Evolutionary conservation across 2,888 invertebrate genomes (phyloP).

Genomic region (Disparrhopalites patrizii): DNA sequence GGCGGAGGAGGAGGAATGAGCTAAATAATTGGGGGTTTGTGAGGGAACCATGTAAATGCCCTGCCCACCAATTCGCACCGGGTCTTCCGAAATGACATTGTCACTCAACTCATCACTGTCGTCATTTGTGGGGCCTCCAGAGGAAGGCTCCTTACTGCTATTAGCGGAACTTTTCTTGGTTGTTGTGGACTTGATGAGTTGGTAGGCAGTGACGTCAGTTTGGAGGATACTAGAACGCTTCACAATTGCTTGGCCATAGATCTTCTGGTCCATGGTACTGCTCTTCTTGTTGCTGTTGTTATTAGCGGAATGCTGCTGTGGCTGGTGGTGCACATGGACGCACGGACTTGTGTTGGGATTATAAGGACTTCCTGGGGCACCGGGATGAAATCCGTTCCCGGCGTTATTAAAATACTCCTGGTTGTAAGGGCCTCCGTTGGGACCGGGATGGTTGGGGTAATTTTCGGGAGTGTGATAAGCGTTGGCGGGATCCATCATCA

Average conservation of each 20-base stretch:
- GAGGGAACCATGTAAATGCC: constrained; percentile 40
- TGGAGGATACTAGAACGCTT: constrained; percentile 42
- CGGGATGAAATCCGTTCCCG: too few species aligned
- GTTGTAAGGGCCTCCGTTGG: too few species aligned
- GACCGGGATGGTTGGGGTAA: background rate
- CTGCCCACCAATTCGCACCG: constrained; percentile 45
- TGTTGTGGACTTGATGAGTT: constrained; percentile 35
- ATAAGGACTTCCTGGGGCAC: too few species aligned
- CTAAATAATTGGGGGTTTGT: background rate
- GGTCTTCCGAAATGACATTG: constrained; percentile 40
- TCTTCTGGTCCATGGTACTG: constrained; percentile 4
- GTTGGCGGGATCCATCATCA: too few species aligned
- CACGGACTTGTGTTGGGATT: too few species aligned
- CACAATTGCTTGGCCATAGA: constrained; percentile 26
- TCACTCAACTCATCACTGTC: constrained; percentile 46
- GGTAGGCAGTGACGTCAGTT: constrained; percentile 43
- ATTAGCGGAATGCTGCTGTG: background rate
- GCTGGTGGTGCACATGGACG: background rate
- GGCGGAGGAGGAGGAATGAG: too few species aligned
- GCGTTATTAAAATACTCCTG: background rate
- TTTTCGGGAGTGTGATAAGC: constrained; percentile 10
- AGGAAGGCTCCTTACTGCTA: background rate
- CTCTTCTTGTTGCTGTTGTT: constrained; percentile 7
- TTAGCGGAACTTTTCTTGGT: background rate
- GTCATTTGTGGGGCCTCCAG: background rate